Evolutionary conservation across 2,888 invertebrate genomes (phyloP).

Genomic region (Xylota sylvarum): DNA sequence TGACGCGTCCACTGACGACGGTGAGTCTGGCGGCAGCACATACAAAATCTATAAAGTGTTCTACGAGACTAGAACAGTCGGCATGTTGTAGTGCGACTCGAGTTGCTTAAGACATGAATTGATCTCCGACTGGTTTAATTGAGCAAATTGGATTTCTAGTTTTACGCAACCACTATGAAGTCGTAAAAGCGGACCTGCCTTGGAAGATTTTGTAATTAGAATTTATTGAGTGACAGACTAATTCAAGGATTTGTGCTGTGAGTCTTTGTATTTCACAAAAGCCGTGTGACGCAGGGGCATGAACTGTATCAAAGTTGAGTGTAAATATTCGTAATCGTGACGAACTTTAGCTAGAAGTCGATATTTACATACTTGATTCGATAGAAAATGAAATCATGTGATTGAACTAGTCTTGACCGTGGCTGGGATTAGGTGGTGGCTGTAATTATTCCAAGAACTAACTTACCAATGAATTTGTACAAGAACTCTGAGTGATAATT

Average conservation of each 20-base stretch:
- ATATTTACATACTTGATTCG: no score
- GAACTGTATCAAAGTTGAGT: not conserved
- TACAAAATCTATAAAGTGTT: not conserved
- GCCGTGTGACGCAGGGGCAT: not conserved
- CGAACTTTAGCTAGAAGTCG: no score
- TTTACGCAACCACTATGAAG: not conserved
- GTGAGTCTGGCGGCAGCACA: not conserved
- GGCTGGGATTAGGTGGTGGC: no score
- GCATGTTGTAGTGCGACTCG: no score
- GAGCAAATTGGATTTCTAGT: not conserved
- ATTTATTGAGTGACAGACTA: constrained; percentile 4
- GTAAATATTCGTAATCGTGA: no score
- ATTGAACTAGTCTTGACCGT: no score
- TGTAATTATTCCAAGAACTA: no score
- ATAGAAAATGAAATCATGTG: no score
- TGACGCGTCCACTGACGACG: not conserved
- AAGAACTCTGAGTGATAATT: no score
- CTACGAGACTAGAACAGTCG: not conserved
- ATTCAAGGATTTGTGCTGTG: not conserved
- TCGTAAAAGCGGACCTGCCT: not conserved
- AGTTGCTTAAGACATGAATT: not conserved
- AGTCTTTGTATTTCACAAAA: not conserved
- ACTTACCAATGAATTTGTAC: no score
- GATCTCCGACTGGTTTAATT: constrained; percentile 1
- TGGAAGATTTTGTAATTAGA: constrained; percentile 1